A percentile compares a stretch with the other conserved stretches of the same genome.
These are phyloP conservation scores for Mycetomoellerius zeteki DNA, from an alignment of 1,140 invertebrate genomes.

Conservation along the genomic window DNA sequence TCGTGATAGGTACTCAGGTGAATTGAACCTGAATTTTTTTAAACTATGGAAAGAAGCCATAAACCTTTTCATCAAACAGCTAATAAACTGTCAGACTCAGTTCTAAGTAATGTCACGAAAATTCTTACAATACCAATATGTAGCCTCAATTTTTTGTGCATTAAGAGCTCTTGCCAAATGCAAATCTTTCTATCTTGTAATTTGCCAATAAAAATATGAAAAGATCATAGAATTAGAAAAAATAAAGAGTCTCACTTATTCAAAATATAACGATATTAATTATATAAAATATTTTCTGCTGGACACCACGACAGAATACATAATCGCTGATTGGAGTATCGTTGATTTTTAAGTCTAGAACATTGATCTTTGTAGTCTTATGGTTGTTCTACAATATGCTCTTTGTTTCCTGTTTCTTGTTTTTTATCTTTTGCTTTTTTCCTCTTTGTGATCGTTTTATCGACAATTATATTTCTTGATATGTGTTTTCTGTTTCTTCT, in stretches of 20 bases:
- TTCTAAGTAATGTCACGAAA: neutral
- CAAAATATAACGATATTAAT: neutral
- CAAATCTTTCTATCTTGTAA: neutral
- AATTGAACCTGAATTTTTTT: neutral
- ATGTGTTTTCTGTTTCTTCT: too few species aligned
- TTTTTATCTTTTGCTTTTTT: too few species aligned
- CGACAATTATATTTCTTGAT: too few species aligned
- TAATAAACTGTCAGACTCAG: neutral
- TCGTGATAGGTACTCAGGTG: neutral
- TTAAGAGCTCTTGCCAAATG: neutral
- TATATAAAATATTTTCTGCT: neutral
- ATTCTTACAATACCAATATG: neutral
- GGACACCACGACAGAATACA: neutral
- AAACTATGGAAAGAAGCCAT: neutral
- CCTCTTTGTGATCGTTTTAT: too few species aligned
- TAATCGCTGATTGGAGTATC: too few species aligned
- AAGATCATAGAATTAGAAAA: neutral
- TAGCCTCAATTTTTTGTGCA: neutral
- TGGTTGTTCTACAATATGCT: too few species aligned
- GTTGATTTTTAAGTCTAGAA: too few species aligned
- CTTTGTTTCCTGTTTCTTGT: too few species aligned
- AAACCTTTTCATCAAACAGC: neutral
- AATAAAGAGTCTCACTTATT: too few species aligned
- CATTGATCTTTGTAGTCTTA: neutral
- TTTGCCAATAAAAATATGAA: neutral